Base-by-base conservation (phyloP, 2,113 vertebrate genomes). In the Okapia johnstoni region DNA sequence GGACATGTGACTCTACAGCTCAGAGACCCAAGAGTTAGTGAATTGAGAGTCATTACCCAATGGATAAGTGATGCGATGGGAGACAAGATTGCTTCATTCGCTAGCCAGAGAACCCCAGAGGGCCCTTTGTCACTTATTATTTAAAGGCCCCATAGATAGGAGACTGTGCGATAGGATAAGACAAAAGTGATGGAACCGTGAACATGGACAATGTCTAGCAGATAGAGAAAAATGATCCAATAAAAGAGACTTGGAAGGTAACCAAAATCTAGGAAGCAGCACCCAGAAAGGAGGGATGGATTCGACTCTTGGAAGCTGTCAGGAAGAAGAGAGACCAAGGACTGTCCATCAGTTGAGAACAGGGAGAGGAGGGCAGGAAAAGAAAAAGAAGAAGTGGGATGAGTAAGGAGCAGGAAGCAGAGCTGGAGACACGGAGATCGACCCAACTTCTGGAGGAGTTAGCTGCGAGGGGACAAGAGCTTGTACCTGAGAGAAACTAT, bases 251-350 rank as follows among this genome's bases (percentile, higher is more conserved):
- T 3, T 6, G 55, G 19, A 43, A 33, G 30, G 13, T 1, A 9
- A 26, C 30, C 33, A 16, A 36, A 50, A 4, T 16, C 60, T 6
- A 11, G 2, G 33, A 23, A 7, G 10, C 40, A 2, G 7, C 8
- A 11, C 50, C 50, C 6, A 5, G 23, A n/a, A 23, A 15, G 21
- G 3, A 55, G 33, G 54, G 36, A 28, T 50, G 28, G 6, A 7
- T 33, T 60, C 0, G 0, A 11, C 9, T 33, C 19, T 2, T 2
- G 52, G 43, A 50, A 14, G 11, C 0, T 4, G 12, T 12, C 23
- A n/a, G 28, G 21, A 57, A 48, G 43, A 21, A 1, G 0, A 3
- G 15, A 83, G 14, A 60, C 12, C 21, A 7, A 40, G 54, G 33
- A 2, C 1, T 0, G 40, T 3, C 9, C 21, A 12, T 2, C 16